A percentile compares a stretch with the other conserved stretches of the same genome.
These are phyloP conservation scores for Tyrannus savana DNA, from an alignment of 2,113 vertebrate genomes.

Conservation along the genomic window DNA sequence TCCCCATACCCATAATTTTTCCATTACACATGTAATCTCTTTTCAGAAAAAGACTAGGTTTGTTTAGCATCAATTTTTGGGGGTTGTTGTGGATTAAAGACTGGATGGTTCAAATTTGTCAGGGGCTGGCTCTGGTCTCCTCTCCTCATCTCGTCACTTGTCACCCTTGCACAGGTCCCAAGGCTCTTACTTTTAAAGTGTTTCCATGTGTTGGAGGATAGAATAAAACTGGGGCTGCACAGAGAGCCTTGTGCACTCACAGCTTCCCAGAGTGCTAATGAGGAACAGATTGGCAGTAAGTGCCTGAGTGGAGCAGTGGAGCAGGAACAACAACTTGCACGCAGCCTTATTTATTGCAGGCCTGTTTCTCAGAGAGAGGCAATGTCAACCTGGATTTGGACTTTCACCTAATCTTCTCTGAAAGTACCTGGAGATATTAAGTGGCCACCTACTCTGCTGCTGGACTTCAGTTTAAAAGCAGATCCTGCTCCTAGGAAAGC, in stretches of 20 bases:
- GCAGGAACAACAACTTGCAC: constrained; percentile 70
- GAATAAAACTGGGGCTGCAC: constrained; percentile 49
- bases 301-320: constrained; percentile 42
- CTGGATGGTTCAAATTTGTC: constrained; percentile 70
- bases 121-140: constrained; percentile 54
- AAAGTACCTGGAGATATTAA: constrained; percentile 53
- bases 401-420: constrained; percentile 63
- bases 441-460: constrained; percentile 53
- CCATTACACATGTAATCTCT: constrained; percentile 57
- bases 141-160: constrained; percentile 65
- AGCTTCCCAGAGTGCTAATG: constrained; percentile 72
- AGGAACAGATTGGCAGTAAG: constrained; percentile 62
- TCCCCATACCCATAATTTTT: constrained; percentile 50
- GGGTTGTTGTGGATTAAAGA: constrained; percentile 31
- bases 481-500: background rate
- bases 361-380: constrained; percentile 39
- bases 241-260: constrained; percentile 54
- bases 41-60: constrained; percentile 8
- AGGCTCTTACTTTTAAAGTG: constrained; percentile 59
- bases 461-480: constrained; percentile 34
- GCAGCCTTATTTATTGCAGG: constrained; percentile 59
- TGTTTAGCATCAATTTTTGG: background rate
- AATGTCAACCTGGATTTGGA: constrained; percentile 66
- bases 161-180: constrained; percentile 59
- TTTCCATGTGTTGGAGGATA: constrained; percentile 67